Conservation (phyloP, 2,888 invertebrate species). For the Mythimna impura region DNA sequence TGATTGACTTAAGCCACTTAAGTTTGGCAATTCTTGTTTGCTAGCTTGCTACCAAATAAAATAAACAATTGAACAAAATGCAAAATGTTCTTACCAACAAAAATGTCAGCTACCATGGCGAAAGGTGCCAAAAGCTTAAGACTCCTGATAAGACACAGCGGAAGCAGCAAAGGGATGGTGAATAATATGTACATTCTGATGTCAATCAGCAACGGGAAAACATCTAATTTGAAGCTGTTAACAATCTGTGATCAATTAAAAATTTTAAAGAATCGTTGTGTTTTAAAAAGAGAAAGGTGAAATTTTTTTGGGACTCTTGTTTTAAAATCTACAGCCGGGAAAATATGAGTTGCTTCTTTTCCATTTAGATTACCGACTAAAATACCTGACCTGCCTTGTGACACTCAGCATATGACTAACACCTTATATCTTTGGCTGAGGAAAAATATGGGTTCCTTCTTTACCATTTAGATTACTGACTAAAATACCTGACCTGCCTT, state of each 20-base stretch:
- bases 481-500: too few species aligned
- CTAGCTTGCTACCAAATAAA: neutral
- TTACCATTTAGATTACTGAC: too few species aligned
- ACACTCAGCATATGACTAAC: too few species aligned
- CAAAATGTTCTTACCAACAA: conserved; percentile 71
- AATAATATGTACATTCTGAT: conserved; percentile 75
- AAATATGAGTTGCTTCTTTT: too few species aligned
- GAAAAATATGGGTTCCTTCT: too few species aligned
- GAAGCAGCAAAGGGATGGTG: conserved; percentile 67
- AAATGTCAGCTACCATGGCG: conserved; percentile 76
- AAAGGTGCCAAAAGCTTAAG: conserved; percentile 80
- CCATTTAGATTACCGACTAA: too few species aligned
- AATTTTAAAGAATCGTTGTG: neutral
- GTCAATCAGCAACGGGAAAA: conserved; percentile 45
- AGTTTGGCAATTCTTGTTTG: too few species aligned
- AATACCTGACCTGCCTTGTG: too few species aligned
- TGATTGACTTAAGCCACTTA: too few species aligned
- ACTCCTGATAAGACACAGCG: conserved; percentile 76
- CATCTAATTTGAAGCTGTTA: conserved; percentile 56
- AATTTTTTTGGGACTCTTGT: neutral
- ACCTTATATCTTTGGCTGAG: too few species aligned
- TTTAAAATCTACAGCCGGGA: neutral
- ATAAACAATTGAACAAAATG: neutral
- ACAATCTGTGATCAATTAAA: conserved; percentile 66
- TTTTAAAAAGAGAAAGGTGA: too few species aligned